phyloP scores from a whole-genome alignment of 2,888 invertebrate species.

The Listrodromus nycthemerus region DNA sequence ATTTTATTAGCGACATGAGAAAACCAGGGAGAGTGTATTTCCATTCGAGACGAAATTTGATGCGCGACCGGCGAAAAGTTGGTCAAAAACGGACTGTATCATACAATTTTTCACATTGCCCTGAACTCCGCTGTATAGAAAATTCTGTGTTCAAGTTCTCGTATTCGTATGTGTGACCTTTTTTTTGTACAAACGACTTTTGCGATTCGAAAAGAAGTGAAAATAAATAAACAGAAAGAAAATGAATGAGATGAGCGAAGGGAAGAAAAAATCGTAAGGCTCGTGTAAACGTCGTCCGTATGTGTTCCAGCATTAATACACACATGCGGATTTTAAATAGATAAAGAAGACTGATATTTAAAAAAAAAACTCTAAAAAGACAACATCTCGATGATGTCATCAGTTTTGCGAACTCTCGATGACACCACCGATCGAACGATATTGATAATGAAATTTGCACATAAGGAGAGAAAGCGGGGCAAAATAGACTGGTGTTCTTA shows the following conservation, averaged over 20 bases:
- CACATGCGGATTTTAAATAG: background rate
- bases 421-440: background rate
- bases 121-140: background rate
- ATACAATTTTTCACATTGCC: too few species aligned
- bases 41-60: background rate
- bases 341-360: background rate
- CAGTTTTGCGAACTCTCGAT: background rate
- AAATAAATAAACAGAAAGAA: background rate
- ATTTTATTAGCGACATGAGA: background rate
- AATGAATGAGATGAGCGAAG: background rate
- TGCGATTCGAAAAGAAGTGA: background rate
- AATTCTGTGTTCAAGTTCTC: background rate
- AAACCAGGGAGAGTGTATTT: background rate
- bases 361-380: background rate
- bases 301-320: background rate
- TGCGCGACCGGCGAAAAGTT: background rate
- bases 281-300: constrained; percentile 18
- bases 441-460: background rate
- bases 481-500: background rate
- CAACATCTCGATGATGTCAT: background rate
- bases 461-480: background rate
- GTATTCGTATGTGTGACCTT: background rate
- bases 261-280: constrained; percentile 3
- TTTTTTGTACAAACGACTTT: background rate
- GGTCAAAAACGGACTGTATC: background rate